Conservation (phyloP, 2,888 invertebrate genomes). For the Sminthurinus aureus region DNA sequence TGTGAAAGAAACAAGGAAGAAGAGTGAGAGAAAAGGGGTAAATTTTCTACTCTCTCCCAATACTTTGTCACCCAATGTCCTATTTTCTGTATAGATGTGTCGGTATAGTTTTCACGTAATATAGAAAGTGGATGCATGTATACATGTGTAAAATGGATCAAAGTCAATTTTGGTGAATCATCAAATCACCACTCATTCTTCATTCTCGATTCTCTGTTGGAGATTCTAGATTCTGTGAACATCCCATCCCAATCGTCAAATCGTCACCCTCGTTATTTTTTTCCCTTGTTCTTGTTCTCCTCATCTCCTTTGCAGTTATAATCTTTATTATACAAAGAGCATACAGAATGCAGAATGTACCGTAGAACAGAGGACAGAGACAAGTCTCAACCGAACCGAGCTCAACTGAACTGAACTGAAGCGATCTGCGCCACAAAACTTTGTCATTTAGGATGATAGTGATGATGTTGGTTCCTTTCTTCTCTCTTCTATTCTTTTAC, state of each 20-base stretch:
- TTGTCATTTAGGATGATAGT: neutral
- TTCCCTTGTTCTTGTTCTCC: neutral
- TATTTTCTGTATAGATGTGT: no score
- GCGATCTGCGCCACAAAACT: neutral
- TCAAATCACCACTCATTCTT: slow-evolving; percentile 5
- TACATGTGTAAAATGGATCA: neutral
- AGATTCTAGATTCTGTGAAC: no score
- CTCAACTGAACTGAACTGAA: neutral
- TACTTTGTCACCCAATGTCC: no score
- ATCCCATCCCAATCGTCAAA: no score
- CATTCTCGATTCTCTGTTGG: no score
- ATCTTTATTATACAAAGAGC: neutral
- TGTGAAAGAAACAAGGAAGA: neutral
- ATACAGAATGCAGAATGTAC: neutral
- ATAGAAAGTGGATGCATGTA: no score
- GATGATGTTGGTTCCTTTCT: no score
- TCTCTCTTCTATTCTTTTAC: no score
- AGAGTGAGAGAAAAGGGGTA: slow-evolving; percentile 2
- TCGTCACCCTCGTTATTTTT: slow-evolving; percentile 5
- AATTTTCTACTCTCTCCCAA: neutral
- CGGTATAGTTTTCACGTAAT: no score
- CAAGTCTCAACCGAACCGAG: neutral
- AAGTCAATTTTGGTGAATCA: slow-evolving; percentile 23
- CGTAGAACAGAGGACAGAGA: neutral
- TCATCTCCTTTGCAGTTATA: neutral